phyloP scores from a whole-genome alignment of 2,797 vertebrate genomes.

The Aeoliscus strigatus region DNA sequence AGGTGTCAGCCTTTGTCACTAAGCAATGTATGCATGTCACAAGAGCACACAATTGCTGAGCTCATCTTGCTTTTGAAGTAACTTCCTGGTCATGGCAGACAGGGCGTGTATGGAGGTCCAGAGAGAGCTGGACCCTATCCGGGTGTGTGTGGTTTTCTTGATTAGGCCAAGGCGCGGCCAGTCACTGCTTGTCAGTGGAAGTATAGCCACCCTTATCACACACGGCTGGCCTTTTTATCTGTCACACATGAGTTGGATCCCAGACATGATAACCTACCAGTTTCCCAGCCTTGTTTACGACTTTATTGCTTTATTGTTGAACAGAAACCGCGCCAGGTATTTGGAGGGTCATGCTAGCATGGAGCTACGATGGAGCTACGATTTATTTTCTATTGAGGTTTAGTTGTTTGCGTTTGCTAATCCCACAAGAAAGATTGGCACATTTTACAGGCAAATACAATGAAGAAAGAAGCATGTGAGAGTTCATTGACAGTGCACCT shows the following conservation, averaged over 20 bases:
- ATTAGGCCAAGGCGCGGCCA: constrained; percentile 47
- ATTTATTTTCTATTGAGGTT: neutral
- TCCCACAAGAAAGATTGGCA: neutral
- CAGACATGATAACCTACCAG: constrained; percentile 36
- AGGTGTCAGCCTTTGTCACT: neutral
- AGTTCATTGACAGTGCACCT: constrained; percentile 7
- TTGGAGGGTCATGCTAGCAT: constrained; percentile 4
- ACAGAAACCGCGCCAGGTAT: constrained; percentile 18
- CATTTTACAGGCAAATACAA: constrained; percentile 4
- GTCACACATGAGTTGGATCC: constrained; percentile 58
- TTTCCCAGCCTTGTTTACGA: constrained; percentile 16
- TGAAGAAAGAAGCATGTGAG: no score
- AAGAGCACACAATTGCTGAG: constrained; percentile 13
- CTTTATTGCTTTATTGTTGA: constrained; percentile 34
- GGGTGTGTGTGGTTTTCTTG: constrained; percentile 36
- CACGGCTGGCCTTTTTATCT: constrained; percentile 58
- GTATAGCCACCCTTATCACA: constrained; percentile 58
- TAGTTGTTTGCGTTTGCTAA: neutral
- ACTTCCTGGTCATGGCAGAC: constrained; percentile 33
- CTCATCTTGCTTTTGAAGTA: constrained; percentile 9
- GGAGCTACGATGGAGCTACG: neutral
- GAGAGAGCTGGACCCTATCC: constrained; percentile 8
- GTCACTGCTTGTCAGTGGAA: constrained; percentile 66
- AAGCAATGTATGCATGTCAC: constrained; percentile 3
- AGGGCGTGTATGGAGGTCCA: constrained; percentile 2